Evolutionary conservation across 92 coral and sea anemone species (phyloP), one percentile per base, ranked within the genome.

Genomic region (Zoanthus sociatus): DNA sequence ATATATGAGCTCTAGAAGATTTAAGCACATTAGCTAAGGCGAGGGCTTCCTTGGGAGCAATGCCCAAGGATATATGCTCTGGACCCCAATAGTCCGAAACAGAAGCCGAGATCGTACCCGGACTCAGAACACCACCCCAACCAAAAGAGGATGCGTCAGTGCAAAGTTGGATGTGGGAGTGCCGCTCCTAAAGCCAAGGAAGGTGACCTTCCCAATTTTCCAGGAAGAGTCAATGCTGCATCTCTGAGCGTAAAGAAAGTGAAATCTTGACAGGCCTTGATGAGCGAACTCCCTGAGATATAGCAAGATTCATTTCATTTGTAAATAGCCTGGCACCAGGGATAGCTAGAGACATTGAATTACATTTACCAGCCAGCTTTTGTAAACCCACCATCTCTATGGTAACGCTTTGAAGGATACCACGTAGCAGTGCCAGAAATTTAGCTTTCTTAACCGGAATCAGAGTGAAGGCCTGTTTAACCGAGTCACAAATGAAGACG

Each of bases 241-340:
- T 71, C 54, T 92, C 94, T 6, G 9, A 20, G 17, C 79, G 77
- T 4, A 92, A 58, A 20, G 31, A 53, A 1, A 67, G 26, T 4
- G 48, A 9, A 12, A 87, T 42, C 47, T 30, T 44, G 37, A 83
- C 63, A 6, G 91, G 89, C 4, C 87, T 84, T 33, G 76, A 56
- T 3, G 87, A 74, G 46, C 87, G 88, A 31, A 47, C 11, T 13
- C 82, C 85, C 10, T 72, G 78, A 61, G 93, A 87, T 26, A 90
- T 78, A 1, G 93, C 90, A 6, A 63, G 44, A 51, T 83, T 88
- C 47, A 90, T 90, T 71, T 90, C 93, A 21, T 82, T 78, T 44
- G 84, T 84, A 51, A 87, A 82, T 56, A 91, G 86, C 12, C 93
- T 18, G 16, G 94, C 91, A 17, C 89, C 87, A 3, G 94, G 90